A percentile compares a stretch with the other conserved stretches of the same genome.
These are phyloP conservation scores for Metacarcinus magister DNA, from an alignment of 2,888 invertebrate genomes.

Conservation along the genomic window DNA sequence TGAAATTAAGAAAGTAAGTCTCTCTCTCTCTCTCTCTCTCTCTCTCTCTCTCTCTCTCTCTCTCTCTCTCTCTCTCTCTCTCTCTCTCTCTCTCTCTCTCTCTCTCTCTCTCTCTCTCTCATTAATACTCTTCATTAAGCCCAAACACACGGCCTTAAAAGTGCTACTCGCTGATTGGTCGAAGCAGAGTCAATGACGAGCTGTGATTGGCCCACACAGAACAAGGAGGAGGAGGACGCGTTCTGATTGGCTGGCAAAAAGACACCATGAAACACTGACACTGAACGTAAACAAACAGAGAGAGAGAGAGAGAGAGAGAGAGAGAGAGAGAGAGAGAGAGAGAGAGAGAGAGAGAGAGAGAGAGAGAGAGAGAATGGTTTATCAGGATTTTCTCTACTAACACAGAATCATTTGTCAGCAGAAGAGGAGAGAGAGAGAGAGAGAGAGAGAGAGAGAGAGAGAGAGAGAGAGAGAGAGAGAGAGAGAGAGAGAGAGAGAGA, in stretches of 20 bases:
- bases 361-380: background rate
- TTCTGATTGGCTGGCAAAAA: background rate
- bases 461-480: background rate
- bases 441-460: too few species aligned
- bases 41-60: background rate
- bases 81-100: background rate
- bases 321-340: constrained; percentile 1
- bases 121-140: background rate
- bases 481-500: constrained; percentile 39
- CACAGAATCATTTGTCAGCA: background rate
- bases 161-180: background rate
- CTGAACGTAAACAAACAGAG: too few species aligned
- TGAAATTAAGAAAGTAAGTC: background rate
- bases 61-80: constrained; percentile 26
- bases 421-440: background rate
- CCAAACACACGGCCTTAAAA: background rate
- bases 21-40: background rate
- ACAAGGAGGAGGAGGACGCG: background rate
- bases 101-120: constrained; percentile 50
- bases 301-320: too few species aligned
- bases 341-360: constrained; percentile 15
- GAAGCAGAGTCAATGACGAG: too few species aligned
- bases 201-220: constrained; percentile 10
- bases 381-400: background rate
- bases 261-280: background rate